Evolutionary conservation across 1,140 invertebrate species (phyloP).

Genomic region (Daktulosphaira vitifoliae): DNA sequence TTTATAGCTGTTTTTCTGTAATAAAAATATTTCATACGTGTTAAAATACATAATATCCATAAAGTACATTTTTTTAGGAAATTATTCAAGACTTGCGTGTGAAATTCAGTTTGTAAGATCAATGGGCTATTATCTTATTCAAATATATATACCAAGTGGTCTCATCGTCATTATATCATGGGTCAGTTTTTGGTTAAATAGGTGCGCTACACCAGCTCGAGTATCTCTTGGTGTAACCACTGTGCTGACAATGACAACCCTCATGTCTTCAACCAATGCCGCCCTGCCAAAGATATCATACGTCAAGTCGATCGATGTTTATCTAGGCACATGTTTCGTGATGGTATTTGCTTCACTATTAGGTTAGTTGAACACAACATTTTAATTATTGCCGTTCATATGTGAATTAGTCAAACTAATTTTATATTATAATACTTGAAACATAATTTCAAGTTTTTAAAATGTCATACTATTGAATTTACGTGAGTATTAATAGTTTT

Average conservation of each 20-base stretch:
- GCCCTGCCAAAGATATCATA: slow-evolving; percentile 97
- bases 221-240: slow-evolving; percentile 94
- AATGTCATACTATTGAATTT: background rate
- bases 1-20: too few species aligned
- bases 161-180: slow-evolving; percentile 98
- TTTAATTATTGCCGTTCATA: background rate
- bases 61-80: slow-evolving; percentile 71
- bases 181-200: slow-evolving; percentile 92
- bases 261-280: slow-evolving; percentile 97
- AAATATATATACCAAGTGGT: slow-evolving; percentile 97
- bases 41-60: too few species aligned
- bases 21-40: too few species aligned
- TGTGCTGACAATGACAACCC: slow-evolving; percentile 96
- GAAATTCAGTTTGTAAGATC: slow-evolving; percentile 96
- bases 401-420: too few species aligned
- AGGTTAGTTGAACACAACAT: slow-evolving; percentile 55
- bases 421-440: too few species aligned
- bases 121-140: slow-evolving; percentile 98
- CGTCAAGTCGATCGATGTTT: slow-evolving; percentile 97
- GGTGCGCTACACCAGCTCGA: slow-evolving; percentile 91
- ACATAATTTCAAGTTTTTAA: background rate
- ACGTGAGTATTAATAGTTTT: too few species aligned
- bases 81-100: slow-evolving; percentile 93
- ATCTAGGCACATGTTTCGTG: slow-evolving; percentile 95
- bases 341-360: slow-evolving; percentile 92